These are phyloP conservation scores for Eretmochelys imbricata DNA, from an alignment of 2,113 vertebrate genomes.

Conservation along the genomic window DNA sequence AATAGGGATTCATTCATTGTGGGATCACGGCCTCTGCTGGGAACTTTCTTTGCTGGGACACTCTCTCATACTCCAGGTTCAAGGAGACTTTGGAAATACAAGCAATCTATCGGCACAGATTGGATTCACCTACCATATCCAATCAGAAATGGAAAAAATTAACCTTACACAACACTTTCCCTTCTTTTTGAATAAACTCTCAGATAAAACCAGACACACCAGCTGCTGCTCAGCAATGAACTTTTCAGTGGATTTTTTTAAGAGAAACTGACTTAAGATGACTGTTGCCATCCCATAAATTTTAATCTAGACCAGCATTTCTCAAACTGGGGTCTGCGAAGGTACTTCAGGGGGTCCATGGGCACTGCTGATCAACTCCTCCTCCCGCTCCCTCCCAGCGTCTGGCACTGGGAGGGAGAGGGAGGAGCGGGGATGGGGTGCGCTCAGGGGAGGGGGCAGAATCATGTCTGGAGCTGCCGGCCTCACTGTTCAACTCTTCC, in stretches of 20 bases:
- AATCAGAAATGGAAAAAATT: not conserved
- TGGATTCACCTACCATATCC: not conserved
- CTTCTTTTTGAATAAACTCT: not conserved
- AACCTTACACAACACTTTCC: not conserved
- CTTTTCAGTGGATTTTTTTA: not conserved
- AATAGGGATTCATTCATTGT: not conserved
- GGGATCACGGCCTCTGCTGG: not conserved
- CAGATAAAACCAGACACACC: not conserved
- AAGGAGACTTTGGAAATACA: not conserved
- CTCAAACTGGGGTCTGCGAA: no score
- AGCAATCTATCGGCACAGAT: accelerated
- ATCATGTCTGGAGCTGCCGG: no score
- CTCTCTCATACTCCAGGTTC: accelerated
- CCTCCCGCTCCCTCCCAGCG: no score
- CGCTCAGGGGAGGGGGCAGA: no score
- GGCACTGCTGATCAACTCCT: no score
- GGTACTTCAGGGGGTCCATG: no score
- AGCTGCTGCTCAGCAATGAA: not conserved
- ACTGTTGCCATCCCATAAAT: not conserved
- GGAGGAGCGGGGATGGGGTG: no score
- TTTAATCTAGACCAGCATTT: not conserved
- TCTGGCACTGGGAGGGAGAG: no score
- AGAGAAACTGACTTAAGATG: not conserved
- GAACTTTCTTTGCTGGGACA: not conserved
- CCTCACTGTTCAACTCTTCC: no score